Evolutionary conservation across 2,888 invertebrate genomes (phyloP).

Genomic region (Calliopum simillimum): DNA sequence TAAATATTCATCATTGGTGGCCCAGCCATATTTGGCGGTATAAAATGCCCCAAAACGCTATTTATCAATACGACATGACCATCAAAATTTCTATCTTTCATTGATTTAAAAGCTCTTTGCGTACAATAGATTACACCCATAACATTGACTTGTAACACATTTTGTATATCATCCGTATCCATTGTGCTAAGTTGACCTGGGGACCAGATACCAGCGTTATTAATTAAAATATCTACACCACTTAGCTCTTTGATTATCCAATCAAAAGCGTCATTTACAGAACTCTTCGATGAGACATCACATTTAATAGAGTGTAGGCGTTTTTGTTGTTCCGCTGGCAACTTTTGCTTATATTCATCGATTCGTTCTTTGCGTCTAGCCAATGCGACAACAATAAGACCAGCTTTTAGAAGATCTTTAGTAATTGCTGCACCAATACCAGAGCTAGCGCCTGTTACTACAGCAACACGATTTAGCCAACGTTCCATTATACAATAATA

Average conservation of each 20-base stretch:
- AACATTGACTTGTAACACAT: constrained; percentile 62
- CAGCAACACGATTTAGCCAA: constrained; percentile 72
- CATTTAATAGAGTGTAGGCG: constrained; percentile 65
- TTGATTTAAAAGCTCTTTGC: constrained; percentile 66
- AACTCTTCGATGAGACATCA: constrained; percentile 68
- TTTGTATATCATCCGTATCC: constrained; percentile 53
- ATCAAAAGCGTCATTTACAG: constrained; percentile 68
- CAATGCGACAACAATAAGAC: constrained; percentile 70
- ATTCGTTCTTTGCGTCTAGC: constrained; percentile 63
- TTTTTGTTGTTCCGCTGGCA: constrained; percentile 46
- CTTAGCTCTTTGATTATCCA: constrained; percentile 68
- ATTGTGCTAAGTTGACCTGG: constrained; percentile 30
- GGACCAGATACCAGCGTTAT: constrained; percentile 66
- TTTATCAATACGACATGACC: constrained; percentile 68
- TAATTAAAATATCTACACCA: constrained; percentile 70
- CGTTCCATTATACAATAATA: constrained; percentile 69
- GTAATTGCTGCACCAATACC: constrained; percentile 71
- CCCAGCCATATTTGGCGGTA: neutral
- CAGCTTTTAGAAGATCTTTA: constrained; percentile 67
- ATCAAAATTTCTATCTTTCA: constrained; percentile 60
- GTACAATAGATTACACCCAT: constrained; percentile 66
- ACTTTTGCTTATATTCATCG: constrained; percentile 45
- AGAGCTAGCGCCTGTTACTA: constrained; percentile 74
- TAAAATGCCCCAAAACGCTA: constrained; percentile 52
- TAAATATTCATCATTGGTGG: constrained; percentile 56